Conservation (phyloP, 2,113 vertebrate species). For the Perccottus glenii region DNA sequence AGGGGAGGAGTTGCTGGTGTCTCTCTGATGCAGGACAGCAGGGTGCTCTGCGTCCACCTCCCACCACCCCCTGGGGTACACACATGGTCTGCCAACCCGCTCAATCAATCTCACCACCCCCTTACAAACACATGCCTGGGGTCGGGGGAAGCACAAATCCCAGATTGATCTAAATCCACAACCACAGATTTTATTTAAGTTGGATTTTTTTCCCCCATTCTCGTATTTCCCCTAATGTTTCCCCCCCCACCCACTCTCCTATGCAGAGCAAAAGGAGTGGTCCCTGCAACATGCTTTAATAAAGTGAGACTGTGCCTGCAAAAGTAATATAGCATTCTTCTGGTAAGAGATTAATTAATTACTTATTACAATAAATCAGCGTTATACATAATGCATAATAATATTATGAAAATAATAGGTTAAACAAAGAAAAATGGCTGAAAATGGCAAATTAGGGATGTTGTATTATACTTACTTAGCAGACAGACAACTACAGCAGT, state of each 20-base stretch:
- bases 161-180: constrained; percentile 80
- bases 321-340: not conserved
- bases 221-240: constrained; percentile 43
- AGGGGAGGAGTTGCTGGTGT: constrained; percentile 43
- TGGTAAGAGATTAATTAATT: too few relatives aligned
- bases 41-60: constrained; percentile 56
- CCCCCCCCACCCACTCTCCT: constrained; percentile 61
- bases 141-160: constrained; percentile 74
- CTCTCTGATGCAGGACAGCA: constrained; percentile 63
- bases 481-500: constrained; percentile 71
- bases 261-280: constrained; percentile 26
- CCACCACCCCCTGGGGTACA: constrained; percentile 72
- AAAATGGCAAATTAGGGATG: not conserved
- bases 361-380: too few relatives aligned
- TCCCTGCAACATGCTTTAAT: constrained; percentile 41
- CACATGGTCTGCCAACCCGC: constrained; percentile 71
- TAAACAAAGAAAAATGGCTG: constrained; percentile 1
- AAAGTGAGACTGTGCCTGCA: not conserved
- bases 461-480: constrained; percentile 71
- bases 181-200: constrained; percentile 72
- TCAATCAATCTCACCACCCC: constrained; percentile 58
- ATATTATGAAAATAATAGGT: too few relatives aligned
- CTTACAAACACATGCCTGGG: constrained; percentile 47
- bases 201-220: constrained; percentile 70
- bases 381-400: too few relatives aligned